Conservation (phyloP, 2,113 vertebrate genomes). For the Neodon shergylaensis region DNA sequence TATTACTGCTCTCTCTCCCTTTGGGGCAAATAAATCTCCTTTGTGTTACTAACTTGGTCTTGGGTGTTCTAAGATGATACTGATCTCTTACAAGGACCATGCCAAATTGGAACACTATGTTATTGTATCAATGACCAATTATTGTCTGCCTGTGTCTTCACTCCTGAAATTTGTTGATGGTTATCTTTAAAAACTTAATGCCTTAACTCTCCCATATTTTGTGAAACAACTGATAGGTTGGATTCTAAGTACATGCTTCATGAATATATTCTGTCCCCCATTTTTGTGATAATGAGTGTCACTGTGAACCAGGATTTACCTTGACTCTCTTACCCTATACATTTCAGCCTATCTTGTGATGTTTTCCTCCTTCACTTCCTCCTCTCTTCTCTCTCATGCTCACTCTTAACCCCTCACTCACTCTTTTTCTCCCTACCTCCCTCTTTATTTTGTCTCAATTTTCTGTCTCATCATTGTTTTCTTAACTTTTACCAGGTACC, state of each 20-base stretch:
- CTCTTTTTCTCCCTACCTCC: background rate
- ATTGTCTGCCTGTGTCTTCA: conserved; percentile 69
- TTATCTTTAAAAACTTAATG: conserved; percentile 73
- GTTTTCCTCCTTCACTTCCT: background rate
- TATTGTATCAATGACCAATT: conserved; percentile 54
- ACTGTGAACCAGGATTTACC: conserved; percentile 66
- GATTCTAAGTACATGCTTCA: conserved; percentile 70
- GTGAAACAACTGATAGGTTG: conserved; percentile 69
- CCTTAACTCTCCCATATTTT: conserved; percentile 64
- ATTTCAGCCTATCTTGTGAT: background rate
- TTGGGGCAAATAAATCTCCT: background rate
- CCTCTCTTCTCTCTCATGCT: background rate
- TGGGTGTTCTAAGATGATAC: background rate
- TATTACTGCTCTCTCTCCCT: background rate
- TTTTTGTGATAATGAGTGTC: conserved; percentile 72
- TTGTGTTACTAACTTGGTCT: background rate
- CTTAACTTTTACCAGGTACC: conserved; percentile 70
- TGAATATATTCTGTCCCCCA: conserved; percentile 75
- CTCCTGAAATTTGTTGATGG: conserved; percentile 55
- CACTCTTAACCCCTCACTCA: background rate
- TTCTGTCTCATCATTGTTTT: background rate
- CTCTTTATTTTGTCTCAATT: background rate
- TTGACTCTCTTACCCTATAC: conserved; percentile 66
- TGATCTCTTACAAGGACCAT: background rate
- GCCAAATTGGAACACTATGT: background rate